Evolutionary conservation across 1,140 invertebrate genomes (phyloP).

Genomic region (Drosophila nigrodunni): DNA sequence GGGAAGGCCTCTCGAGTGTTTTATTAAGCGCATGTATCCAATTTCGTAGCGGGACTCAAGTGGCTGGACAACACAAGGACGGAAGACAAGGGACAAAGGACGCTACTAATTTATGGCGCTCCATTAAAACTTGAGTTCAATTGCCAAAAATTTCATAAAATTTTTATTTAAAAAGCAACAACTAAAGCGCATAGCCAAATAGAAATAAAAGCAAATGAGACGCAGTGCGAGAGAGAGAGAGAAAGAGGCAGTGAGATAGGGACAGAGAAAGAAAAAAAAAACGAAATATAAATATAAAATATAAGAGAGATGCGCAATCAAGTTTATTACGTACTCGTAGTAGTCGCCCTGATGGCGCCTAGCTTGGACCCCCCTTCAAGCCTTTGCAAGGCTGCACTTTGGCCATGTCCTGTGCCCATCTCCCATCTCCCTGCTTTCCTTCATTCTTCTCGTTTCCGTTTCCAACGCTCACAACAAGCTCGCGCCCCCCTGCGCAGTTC

Average conservation of each 20-base stretch:
- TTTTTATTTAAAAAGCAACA: slow-evolving; percentile 76
- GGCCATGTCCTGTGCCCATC: slow-evolving; percentile 22
- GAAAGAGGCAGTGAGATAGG: background rate
- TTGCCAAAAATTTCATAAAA: slow-evolving; percentile 84
- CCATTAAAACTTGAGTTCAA: slow-evolving; percentile 83
- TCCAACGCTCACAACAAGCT: too few relatives aligned
- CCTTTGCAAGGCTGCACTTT: slow-evolving; percentile 51
- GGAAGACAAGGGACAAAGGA: slow-evolving; percentile 34
- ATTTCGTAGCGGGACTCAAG: slow-evolving; percentile 74
- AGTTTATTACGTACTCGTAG: slow-evolving; percentile 70
- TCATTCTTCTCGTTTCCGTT: too few relatives aligned
- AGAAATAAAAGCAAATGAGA: slow-evolving; percentile 11
- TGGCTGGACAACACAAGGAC: slow-evolving; percentile 37
- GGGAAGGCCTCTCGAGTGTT: slow-evolving; percentile 69
- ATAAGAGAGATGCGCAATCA: slow-evolving; percentile 77
- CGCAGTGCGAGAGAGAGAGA: slow-evolving; percentile 1
- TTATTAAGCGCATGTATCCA: slow-evolving; percentile 82
- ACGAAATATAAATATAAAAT: background rate
- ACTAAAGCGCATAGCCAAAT: slow-evolving; percentile 18
- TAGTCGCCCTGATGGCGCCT: slow-evolving; percentile 75
- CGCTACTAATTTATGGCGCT: slow-evolving; percentile 78
- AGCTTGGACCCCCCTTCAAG: slow-evolving; percentile 39
- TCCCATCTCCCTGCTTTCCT: background rate
- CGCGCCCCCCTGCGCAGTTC: slow-evolving; percentile 60
- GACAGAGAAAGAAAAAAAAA: slow-evolving; percentile 6